Base-by-base conservation (phyloP, 2,113 vertebrate species). In the Epinephelus fuscoguttatus region DNA sequence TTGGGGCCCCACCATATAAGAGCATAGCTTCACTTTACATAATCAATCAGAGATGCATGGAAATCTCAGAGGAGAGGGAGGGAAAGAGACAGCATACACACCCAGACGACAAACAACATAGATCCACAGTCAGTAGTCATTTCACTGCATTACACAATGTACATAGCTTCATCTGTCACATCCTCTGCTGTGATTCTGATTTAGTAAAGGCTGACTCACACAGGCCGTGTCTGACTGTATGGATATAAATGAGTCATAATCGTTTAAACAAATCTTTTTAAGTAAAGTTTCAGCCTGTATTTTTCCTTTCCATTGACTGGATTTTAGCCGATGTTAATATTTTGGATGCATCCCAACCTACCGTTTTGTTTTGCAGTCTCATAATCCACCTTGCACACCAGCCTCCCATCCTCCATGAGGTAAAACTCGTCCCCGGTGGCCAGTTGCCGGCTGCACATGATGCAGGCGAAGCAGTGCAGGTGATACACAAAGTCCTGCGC, bases 401-500 rank as follows among this genome's bases (percentile, higher is more conserved):
- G 96, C 80, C 98, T 94, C 68, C 98, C 98, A 0, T 99, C 98
- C 92, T 99, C 98, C 98, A 99, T 98, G 92, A 99, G 97, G 95
- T 99, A 99, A 94, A 99, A 99, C 96, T 99, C 97, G 0, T 99
- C 98, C 0, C 98, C 98, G 0, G 98, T 99, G 94, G 98, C 97
- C 94, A 99, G 95, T 92, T 99, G 98, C 49, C 98, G 96, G 95
- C 95, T 99, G 92, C 98, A 99, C 96, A 99, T 99, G 89, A 99
- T 96, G 85, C 98, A 99, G 89, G 98, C 96, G 0, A 99, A 99
- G 95, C 98, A 99, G 93, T 98, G 98, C 64, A 99, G 96, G 93
- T 99, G 98, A 93, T 99, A 99, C 85, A 99, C 98, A 19, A 99
- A 99, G 94, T 99, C 98, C 94, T 99, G 98, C 0, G 98, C 98